phyloP scores from a whole-genome alignment of 2,113 vertebrate species.

The Regulus satrapa region DNA sequence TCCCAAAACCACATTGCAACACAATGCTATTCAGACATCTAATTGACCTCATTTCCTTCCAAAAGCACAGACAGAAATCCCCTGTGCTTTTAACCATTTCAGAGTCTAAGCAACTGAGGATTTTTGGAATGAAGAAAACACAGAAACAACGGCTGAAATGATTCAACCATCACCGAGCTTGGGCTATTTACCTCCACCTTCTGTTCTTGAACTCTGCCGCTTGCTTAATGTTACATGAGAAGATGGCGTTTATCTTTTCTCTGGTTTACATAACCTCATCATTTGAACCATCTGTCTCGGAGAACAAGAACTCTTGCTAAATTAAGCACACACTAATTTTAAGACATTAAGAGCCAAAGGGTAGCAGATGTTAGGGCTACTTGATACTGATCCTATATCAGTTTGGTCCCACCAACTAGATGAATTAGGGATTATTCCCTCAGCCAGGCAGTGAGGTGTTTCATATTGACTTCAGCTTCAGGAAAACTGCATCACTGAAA shows the following conservation, averaged over 20 bases:
- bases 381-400: not conserved
- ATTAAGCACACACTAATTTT: not conserved
- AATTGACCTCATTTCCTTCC: constrained; percentile 16
- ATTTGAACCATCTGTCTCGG: not conserved
- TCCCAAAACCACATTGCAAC: not conserved
- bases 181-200: not conserved
- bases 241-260: not conserved
- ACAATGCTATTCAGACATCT: constrained; percentile 10
- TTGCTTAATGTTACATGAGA: not conserved
- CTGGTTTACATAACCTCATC: not conserved
- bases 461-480: not conserved
- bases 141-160: not conserved
- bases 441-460: not conserved
- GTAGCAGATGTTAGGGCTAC: not conserved
- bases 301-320: not conserved
- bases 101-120: not conserved
- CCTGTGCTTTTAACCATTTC: not conserved
- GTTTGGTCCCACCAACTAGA: not conserved
- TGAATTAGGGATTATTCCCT: not conserved
- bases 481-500: not conserved
- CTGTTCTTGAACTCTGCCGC: not conserved
- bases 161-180: not conserved
- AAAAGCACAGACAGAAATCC: not conserved
- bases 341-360: not conserved
- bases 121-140: not conserved